Percentiles rank a stretch among this genome's conserved stretches.
These are phyloP conservation scores for Callimorpha dominula DNA, from an alignment of 2,888 invertebrate species.

Conservation along the genomic window DNA sequence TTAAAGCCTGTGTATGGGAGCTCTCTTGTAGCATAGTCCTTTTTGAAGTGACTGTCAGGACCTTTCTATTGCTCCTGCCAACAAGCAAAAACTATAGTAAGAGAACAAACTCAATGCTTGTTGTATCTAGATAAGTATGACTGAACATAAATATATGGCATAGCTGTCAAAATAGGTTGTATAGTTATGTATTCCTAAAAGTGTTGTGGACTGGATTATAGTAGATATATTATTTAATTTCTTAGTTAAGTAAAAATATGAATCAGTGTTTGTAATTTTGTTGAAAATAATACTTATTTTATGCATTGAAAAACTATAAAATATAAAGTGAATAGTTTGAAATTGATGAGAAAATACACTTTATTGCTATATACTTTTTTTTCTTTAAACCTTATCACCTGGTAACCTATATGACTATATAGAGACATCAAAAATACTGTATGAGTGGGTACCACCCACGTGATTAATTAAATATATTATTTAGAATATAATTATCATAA, in stretches of 20 bases:
- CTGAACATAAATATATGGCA: not conserved
- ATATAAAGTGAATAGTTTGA: not conserved
- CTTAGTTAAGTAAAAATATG: not conserved
- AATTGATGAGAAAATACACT: not conserved
- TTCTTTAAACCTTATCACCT: not conserved
- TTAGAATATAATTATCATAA: no score
- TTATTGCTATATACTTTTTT: not conserved
- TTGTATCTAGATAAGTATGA: not conserved
- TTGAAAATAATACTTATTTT: no score
- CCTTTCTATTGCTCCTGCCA: not conserved
- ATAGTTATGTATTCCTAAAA: not conserved
- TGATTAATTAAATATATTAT: not conserved
- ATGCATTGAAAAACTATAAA: no score
- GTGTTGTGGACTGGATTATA: no score
- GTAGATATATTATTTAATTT: conserved; percentile 1
- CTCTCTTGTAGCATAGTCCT: no score
- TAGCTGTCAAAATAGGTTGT: not conserved
- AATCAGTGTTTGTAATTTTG: no score
- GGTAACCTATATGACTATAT: not conserved
- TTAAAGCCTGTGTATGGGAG: no score
- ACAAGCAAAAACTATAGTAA: not conserved
- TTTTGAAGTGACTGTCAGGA: not conserved
- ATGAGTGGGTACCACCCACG: no score
- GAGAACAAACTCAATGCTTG: not conserved
- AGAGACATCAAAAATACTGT: not conserved